phyloP scores from a whole-genome alignment of 2,888 invertebrate species.

The Fabriciana adippe region DNA sequence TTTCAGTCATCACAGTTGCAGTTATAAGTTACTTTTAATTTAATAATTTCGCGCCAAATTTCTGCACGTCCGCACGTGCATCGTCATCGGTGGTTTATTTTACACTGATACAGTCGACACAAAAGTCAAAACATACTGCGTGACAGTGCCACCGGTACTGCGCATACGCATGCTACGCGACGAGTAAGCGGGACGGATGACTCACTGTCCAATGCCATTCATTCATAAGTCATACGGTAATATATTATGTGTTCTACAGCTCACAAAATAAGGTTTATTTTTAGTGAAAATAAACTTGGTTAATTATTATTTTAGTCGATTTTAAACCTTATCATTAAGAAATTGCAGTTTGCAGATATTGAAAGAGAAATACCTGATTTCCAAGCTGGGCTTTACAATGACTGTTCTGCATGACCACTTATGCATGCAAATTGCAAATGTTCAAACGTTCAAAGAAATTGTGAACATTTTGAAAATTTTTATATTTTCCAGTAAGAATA shows the following conservation, averaged over 20 bases:
- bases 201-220: constrained; percentile 72
- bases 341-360: constrained; percentile 25
- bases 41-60: constrained; percentile 51
- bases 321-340: constrained; percentile 31
- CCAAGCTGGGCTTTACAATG: constrained; percentile 37
- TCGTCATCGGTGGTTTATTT: constrained; percentile 48
- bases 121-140: constrained; percentile 20
- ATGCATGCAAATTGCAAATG: constrained; percentile 29
- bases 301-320: constrained; percentile 18
- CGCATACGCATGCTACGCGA: constrained; percentile 61
- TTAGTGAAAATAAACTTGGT: constrained; percentile 21
- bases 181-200: constrained; percentile 61
- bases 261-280: constrained; percentile 1
- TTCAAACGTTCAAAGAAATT: constrained; percentile 9
- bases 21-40: constrained; percentile 29
- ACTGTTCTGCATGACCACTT: constrained; percentile 33
- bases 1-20: constrained; percentile 68
- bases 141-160: constrained; percentile 55
- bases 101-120: constrained; percentile 55
- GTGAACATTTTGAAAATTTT: constrained; percentile 2
- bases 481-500: not conserved
- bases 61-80: constrained; percentile 45
- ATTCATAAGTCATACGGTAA: constrained; percentile 57
- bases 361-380: constrained; percentile 31
- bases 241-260: constrained; percentile 40